Evolutionary conservation across 2,888 invertebrate species (phyloP).

Genomic region (Diploptera punctata): DNA sequence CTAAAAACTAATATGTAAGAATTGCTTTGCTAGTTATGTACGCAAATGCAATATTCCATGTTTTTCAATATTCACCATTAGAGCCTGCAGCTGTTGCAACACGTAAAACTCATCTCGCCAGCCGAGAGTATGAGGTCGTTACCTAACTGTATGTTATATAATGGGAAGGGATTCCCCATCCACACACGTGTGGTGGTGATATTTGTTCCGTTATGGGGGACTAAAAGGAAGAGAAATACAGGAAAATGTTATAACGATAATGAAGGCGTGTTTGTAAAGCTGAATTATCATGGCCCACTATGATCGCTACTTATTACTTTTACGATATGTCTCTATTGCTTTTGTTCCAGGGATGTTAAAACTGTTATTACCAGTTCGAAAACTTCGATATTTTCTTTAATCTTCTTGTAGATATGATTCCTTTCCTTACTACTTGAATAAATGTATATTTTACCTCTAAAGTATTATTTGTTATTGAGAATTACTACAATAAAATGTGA

Average conservation of each 20-base stretch:
- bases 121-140: too few species aligned
- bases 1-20: too few species aligned
- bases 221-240: neutral
- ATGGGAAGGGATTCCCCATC: slow-evolving; percentile 8
- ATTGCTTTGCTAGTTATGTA: too few species aligned
- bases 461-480: too few species aligned
- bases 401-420: neutral
- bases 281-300: neutral
- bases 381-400: neutral
- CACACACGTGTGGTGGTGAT: too few species aligned
- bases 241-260: neutral
- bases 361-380: neutral
- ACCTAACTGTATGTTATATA: too few species aligned
- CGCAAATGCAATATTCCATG: too few species aligned
- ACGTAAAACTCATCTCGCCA: too few species aligned
- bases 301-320: neutral
- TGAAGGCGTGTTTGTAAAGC: neutral
- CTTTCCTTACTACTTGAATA: neutral
- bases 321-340: neutral
- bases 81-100: too few species aligned
- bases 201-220: too few species aligned
- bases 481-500: too few species aligned
- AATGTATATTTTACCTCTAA: neutral
- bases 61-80: too few species aligned
- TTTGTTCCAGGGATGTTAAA: neutral